phyloP scores from a whole-genome alignment of 2,888 invertebrate species.

The Philhelius pedissequus region DNA sequence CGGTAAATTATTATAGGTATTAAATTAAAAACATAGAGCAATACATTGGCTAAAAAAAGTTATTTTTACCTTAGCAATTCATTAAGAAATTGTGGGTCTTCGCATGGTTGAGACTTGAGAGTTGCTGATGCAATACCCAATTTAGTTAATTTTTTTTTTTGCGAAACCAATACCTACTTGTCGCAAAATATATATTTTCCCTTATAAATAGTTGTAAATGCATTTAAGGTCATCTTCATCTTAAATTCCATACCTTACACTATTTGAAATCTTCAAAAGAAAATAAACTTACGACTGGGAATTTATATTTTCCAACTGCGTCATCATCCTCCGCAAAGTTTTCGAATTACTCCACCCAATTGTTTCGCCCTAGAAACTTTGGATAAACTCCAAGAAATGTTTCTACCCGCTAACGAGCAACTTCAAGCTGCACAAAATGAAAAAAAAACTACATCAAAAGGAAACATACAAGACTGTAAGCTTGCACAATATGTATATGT shows the following conservation, averaged over 20 bases:
- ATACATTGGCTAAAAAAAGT: too few species aligned
- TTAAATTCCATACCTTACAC: background rate
- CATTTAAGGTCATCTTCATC: background rate
- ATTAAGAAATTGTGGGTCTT: too few species aligned
- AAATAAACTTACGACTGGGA: background rate
- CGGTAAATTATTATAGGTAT: too few species aligned
- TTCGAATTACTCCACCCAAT: conserved; percentile 19
- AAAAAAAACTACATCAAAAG: background rate
- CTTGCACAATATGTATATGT: conserved; percentile 6
- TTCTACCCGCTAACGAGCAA: conserved; percentile 18
- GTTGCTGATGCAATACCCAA: too few species aligned
- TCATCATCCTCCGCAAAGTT: background rate
- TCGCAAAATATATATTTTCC: too few species aligned
- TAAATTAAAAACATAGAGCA: too few species aligned
- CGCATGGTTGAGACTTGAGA: too few species aligned
- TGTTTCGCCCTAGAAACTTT: conserved; percentile 20
- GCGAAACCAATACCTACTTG: too few species aligned
- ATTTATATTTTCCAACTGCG: background rate
- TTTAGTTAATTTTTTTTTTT: too few species aligned
- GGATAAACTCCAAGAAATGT: conserved; percentile 29
- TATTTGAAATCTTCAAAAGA: background rate
- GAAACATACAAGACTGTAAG: conserved; percentile 9
- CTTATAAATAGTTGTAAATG: background rate
- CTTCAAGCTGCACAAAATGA: background rate
- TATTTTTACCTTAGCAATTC: too few species aligned